These are phyloP conservation scores for Catagonus wagneri DNA, from an alignment of 2,113 vertebrate species.

Conservation along the genomic window DNA sequence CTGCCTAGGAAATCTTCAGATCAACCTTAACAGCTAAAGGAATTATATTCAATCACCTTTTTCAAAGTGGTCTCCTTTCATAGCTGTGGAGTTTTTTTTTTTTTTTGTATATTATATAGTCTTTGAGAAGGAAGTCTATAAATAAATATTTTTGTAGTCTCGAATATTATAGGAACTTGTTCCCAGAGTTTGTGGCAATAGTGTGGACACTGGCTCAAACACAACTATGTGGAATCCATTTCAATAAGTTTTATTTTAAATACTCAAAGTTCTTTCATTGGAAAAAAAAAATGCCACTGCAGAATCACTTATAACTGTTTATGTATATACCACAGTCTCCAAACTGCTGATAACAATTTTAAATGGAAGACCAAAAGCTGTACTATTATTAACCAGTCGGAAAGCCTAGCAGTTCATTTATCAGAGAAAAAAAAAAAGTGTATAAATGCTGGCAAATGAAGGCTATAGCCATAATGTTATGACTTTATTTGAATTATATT, in stretches of 20 bases:
- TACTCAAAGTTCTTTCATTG: slow-evolving; percentile 35
- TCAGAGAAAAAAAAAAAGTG: slow-evolving; percentile 69
- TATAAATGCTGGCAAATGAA: slow-evolving; percentile 70
- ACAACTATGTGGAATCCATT: slow-evolving; percentile 61
- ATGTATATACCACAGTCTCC: slow-evolving; percentile 46
- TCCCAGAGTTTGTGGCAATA: slow-evolving; percentile 64
- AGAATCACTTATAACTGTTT: slow-evolving; percentile 73
- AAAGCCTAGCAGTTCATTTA: slow-evolving; percentile 76
- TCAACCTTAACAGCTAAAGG: not conserved
- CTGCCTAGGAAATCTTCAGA: not conserved
- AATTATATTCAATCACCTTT: not conserved
- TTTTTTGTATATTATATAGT: slow-evolving; percentile 28
- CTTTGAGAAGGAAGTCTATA: slow-evolving; percentile 46
- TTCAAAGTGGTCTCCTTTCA: slow-evolving; percentile 35
- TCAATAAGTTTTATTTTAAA: slow-evolving; percentile 74
- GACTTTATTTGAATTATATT: slow-evolving; percentile 80
- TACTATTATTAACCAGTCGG: slow-evolving; percentile 69
- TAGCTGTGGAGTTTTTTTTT: not conserved
- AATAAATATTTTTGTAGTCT: slow-evolving; percentile 48
- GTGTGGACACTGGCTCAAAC: slow-evolving; percentile 28
- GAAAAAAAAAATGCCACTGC: slow-evolving; percentile 28
- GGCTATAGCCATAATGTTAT: slow-evolving; percentile 68
- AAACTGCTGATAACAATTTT: slow-evolving; percentile 60
- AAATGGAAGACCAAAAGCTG: slow-evolving; percentile 63
- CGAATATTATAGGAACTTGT: slow-evolving; percentile 61